Evolutionary conservation across 2,888 invertebrate genomes (phyloP), one percentile per base, ranked within the genome.

Genomic region (Hyposoter didymator): DNA sequence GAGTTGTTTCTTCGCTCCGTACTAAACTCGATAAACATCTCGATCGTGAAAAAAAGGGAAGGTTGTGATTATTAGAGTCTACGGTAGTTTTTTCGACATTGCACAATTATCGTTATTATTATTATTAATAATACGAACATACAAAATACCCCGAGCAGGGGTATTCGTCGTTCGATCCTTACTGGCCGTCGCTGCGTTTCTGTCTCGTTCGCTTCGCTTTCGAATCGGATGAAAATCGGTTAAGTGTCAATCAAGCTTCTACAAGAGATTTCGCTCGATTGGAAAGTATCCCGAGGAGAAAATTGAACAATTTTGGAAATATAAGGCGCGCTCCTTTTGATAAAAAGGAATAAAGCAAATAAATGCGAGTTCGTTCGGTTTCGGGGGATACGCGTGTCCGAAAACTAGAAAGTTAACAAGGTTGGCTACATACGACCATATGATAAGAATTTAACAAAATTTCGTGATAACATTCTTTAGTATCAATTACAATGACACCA

Each of bases 81-180:
- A 59, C 59, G 59, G 28, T 59, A 28, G 59, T 59, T 59, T 59
- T 49, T 2, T 59, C 59, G 14, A 28, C 28, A 59, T 59, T 59
- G 59, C 59, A 59, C 59, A 28, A 59, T 49, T 14, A 49, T 49
- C n/a, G 4, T 59, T 59, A 59, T 59, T 59, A 59, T 59, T 59
- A 59, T 28, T 59, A 59, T 59, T 59, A 59, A 28, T 59, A 59
- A 19, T 59, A 59, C 59, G 28, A 59, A 28, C 28, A 59, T 59
- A 59, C 12, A 28, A 28, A 12, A 22, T 59, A 28, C 28, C 28
- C 55, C 28, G 22, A 28, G 7, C 55, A 8, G 22, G 22, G 22
- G 10, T 2, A 19, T 12, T 3, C 22, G 10, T 22, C 55, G 55
- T 28, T 55, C 55, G 47, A 49, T 49, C 47, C 28, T 59, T 14